Evolutionary conservation across 2,888 invertebrate species (phyloP), one percentile per base, ranked within the genome.

Genomic region (Carpatolechia fugitivella): DNA sequence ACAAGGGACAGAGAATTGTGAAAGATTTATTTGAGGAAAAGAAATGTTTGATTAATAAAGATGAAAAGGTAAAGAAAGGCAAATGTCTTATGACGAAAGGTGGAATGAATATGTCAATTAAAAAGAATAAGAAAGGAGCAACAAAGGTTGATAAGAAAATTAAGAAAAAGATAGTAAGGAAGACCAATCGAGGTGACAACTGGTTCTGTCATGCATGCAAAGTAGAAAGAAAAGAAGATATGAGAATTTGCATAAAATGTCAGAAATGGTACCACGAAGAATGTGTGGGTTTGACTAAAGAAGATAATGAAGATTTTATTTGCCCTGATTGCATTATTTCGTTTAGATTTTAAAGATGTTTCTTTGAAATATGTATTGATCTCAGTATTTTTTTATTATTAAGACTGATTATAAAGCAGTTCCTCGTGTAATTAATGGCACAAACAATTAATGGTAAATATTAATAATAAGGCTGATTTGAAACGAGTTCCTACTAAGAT

Each of bases 231-330:
- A 11, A n/a, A 3, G 49, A 31, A 33, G 49, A 49, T 18, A 49
- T 49, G 49, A 18, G 49, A 16, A 7, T 6, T 13, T 35, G 33
- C 10, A 30, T 11, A 29, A 18, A 38, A 29, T 51, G 51, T 33
- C 16, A 31, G 4, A 48, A 30, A 54, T 33, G 41, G 50, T 40
- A 20, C 35, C n/a, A 31, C 13, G 46, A 46, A 29, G 29, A 24
- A n/a, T 49, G 49, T 13, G 35, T 49, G 7, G 49, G 49, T 11
- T 35, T 49, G 14, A 49, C 49, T 13, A 24, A 46, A 46, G 29
- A 46, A n/a, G 46, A 46, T 20, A 7, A 7, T 13, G 46, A 41
- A 18, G 41, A 24, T n/a, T 46, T 46, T 14, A 13, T 46, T 29
- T 54, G 35, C 13, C 35, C 50, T 13, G 50, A 38, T 29, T 24